A percentile compares a stretch with the other conserved stretches of the same genome.
phyloP scores from a whole-genome alignment of 1,140 invertebrate species.

The Drosophila bocqueti region DNA sequence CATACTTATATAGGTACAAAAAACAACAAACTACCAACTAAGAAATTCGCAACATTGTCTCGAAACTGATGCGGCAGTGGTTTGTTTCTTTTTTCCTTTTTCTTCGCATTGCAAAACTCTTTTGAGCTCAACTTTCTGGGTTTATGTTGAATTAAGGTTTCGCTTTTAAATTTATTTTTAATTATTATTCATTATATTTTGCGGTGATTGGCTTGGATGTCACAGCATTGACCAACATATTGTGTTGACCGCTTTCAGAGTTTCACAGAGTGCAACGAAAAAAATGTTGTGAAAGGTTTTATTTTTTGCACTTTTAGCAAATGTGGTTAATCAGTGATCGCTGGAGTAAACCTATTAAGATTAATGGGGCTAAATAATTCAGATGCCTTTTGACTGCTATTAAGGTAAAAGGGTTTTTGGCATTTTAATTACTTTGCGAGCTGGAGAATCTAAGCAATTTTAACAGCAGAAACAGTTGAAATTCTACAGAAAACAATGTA shows the following conservation, averaged over 20 bases:
- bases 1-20: neutral
- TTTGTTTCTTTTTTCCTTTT: slow-evolving; percentile 47
- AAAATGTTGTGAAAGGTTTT: slow-evolving; percentile 47
- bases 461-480: neutral
- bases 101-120: slow-evolving; percentile 47
- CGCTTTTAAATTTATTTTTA: slow-evolving; percentile 53
- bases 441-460: neutral
- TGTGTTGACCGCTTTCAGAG: slow-evolving; percentile 6
- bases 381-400: neutral
- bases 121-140: slow-evolving; percentile 30
- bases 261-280: slow-evolving; percentile 17
- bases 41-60: slow-evolving; percentile 67
- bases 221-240: slow-evolving; percentile 53
- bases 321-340: slow-evolving; percentile 4
- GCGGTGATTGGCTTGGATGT: slow-evolving; percentile 26
- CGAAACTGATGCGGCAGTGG: slow-evolving; percentile 33
- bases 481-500: neutral
- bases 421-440: neutral
- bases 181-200: slow-evolving; percentile 69
- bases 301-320: neutral
- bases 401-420: neutral
- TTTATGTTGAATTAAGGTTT: slow-evolving; percentile 54
- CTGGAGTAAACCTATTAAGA: slow-evolving; percentile 6
- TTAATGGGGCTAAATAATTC: neutral
- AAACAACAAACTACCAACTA: neutral